Conservation (phyloP, 2,888 invertebrate genomes). For the Lottia scabra region DNA sequence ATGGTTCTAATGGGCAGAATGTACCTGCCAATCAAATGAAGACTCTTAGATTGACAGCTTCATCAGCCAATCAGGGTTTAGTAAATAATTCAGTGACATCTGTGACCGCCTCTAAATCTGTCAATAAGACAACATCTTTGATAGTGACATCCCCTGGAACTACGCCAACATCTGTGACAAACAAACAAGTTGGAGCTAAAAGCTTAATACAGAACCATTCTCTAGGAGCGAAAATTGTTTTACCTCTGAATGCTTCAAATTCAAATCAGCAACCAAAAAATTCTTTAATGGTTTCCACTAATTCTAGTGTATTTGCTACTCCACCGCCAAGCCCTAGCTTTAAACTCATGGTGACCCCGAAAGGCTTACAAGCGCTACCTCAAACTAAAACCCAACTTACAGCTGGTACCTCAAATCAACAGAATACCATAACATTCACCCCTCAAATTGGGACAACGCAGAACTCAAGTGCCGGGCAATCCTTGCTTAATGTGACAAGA, state of each 20-base stretch:
- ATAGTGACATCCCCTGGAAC: neutral
- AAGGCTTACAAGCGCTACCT: slow-evolving; percentile 9
- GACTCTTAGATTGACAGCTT: neutral
- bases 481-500: no score
- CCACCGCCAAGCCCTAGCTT: slow-evolving; percentile 2
- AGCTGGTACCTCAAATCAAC: neutral
- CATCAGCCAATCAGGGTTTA: neutral
- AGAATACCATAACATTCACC: neutral
- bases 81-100: neutral
- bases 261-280: neutral
- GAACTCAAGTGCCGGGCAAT: no score
- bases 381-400: neutral
- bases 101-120: no score
- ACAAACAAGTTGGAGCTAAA: no score
- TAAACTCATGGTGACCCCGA: slow-evolving; percentile 2
- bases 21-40: neutral
- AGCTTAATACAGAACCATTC: no score
- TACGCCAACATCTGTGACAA: no score
- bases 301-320: neutral
- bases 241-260: no score
- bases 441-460: no score
- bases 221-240: no score
- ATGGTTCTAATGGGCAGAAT: neutral
- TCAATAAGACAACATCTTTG: neutral
- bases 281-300: neutral